These are phyloP conservation scores for Fragum fragum DNA, from an alignment of 2,888 invertebrate species.

Conservation along the genomic window DNA sequence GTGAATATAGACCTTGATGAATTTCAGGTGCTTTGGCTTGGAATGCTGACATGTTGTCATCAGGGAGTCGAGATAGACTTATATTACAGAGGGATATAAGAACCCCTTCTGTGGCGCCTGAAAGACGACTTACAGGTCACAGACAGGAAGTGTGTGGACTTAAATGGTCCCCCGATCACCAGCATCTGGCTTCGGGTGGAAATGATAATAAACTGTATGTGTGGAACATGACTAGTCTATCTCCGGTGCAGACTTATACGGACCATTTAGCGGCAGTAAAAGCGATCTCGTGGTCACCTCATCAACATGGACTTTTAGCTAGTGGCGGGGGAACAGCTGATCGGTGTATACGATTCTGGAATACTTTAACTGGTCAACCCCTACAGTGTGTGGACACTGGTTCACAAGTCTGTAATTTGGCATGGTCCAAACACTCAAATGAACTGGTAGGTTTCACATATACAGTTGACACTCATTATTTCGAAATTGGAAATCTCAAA, in stretches of 20 bases:
- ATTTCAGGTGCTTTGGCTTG: conserved; percentile 95
- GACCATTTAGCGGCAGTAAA: conserved; percentile 97
- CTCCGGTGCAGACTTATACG: conserved; percentile 97
- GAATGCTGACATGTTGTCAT: conserved; percentile 98
- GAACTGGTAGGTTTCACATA: conserved; percentile 95
- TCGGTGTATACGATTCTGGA: conserved; percentile 98
- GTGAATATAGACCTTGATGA: no score
- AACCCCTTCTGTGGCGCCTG: conserved; percentile 79
- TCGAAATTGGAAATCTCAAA: no score
- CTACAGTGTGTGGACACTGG: conserved; percentile 99
- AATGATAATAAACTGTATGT: conserved; percentile 98
- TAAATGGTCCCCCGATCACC: conserved; percentile 99
- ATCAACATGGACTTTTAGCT: conserved; percentile 98
- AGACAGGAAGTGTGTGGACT: conserved; percentile 98
- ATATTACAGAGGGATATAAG: conserved; percentile 98
- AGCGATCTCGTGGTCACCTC: conserved; percentile 99
- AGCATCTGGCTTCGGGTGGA: conserved; percentile 98
- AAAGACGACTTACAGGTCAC: conserved; percentile 93
- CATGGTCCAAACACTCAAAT: conserved; percentile 99
- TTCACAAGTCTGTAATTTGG: conserved; percentile 98
- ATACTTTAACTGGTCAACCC: conserved; percentile 98
- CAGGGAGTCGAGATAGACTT: conserved; percentile 97
- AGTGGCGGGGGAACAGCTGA: conserved; percentile 99
- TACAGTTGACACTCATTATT: no score
- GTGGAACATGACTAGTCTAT: conserved; percentile 91